A percentile compares a stretch with the other conserved stretches of the same genome.
phyloP scores from a whole-genome alignment of 2,888 invertebrate genomes.

The Tachystola acroxantha region DNA sequence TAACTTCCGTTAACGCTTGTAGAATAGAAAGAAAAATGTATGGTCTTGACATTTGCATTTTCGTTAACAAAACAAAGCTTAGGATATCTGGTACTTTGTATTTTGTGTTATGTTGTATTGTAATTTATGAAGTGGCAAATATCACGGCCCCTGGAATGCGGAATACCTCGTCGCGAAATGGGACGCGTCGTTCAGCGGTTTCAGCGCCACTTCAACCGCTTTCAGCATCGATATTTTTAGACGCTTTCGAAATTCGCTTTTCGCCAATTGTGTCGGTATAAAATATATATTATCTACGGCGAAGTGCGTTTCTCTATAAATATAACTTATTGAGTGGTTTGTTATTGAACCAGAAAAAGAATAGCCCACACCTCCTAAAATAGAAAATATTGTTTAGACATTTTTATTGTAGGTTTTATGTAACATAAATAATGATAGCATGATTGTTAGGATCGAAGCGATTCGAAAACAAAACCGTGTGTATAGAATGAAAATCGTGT shows the following conservation, averaged over 20 bases:
- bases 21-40: no score
- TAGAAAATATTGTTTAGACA: conserved; percentile 6
- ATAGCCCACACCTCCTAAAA: conserved; percentile 17
- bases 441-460: conserved; percentile 8
- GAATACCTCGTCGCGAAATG: conserved; percentile 28
- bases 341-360: conserved; percentile 23
- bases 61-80: no score
- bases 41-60: no score
- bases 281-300: conserved; percentile 25
- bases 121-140: conserved; percentile 3
- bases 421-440: background rate
- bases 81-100: no score
- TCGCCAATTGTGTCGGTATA: conserved; percentile 44
- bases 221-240: conserved; percentile 33
- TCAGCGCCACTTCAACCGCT: conserved; percentile 29
- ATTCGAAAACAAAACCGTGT: conserved; percentile 6
- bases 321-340: conserved; percentile 28
- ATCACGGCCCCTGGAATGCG: conserved; percentile 29
- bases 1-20: no score
- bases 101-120: background rate
- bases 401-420: background rate
- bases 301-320: conserved; percentile 23
- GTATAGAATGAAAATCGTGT: conserved; percentile 7
- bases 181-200: conserved; percentile 28
- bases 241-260: conserved; percentile 33